Conservation (phyloP, 2,113 vertebrate genomes). For the Lethenteron reissneri region DNA sequence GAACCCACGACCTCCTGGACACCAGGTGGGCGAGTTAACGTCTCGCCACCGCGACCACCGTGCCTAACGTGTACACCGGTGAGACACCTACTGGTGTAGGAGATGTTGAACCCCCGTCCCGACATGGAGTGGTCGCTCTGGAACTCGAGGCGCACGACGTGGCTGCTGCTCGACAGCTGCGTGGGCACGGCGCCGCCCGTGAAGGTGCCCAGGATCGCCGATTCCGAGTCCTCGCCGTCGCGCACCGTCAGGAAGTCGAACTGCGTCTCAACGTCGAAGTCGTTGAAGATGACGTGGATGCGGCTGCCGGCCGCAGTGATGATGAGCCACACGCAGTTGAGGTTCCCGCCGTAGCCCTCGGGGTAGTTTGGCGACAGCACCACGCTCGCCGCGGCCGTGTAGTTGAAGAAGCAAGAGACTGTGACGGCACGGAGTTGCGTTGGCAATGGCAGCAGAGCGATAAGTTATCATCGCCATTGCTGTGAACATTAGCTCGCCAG, state of each 20-base stretch:
- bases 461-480: no score
- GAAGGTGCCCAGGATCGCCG: slow-evolving; percentile 75
- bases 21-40: no score
- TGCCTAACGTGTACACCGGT: no score
- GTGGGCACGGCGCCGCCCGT: slow-evolving; percentile 53
- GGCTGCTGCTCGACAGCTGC: slow-evolving; percentile 79
- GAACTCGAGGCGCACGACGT: slow-evolving; percentile 76
- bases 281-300: slow-evolving; percentile 90
- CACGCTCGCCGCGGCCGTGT: slow-evolving; percentile 68
- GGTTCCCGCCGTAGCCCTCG: slow-evolving; percentile 82
- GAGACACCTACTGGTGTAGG: slow-evolving; percentile 62
- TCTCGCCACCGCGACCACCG: no score
- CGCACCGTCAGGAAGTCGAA: slow-evolving; percentile 92
- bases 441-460: no score
- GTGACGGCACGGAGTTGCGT: slow-evolving; percentile 13
- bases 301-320: slow-evolving; percentile 72
- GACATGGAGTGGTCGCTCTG: slow-evolving; percentile 92
- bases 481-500: no score
- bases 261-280: slow-evolving; percentile 93
- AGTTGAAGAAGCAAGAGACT: slow-evolving; percentile 99
- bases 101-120: slow-evolving; percentile 90
- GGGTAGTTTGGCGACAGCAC: slow-evolving; percentile 92
- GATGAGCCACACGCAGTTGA: slow-evolving; percentile 96
- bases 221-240: slow-evolving; percentile 67
- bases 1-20: no score